Base-by-base conservation (phyloP, 1,140 invertebrate genomes). In the Bemisia tabaci region DNA sequence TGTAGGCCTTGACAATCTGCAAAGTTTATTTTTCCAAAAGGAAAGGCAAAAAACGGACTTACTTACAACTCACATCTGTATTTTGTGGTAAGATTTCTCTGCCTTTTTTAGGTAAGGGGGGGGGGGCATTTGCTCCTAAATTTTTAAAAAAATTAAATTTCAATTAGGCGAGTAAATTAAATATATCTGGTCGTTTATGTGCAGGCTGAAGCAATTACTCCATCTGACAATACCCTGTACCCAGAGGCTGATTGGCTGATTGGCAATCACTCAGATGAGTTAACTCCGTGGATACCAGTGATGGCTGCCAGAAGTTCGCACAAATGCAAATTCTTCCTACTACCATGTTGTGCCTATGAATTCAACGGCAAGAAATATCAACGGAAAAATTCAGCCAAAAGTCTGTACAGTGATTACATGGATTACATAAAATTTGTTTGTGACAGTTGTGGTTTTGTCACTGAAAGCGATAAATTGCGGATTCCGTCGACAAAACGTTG, bases 201-300 rank as follows among this genome's bases (percentile, higher is more conserved):
- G 12, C 68, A 87, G 80, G 83, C 84, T 67, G 74, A 75, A 70
- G 82, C 87, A 0, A 82, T 94, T 65, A 83, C 82, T 66, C 91
- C 91, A 26, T 87, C 86, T 27, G 82, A 84, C 68, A 76, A 83
- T 48, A 80, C 81, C 62, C 73, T 85, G n/a, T 93, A 89, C 75
- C 85, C 87, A 24, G 81, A 87, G n/a, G 82, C 79, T 59, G 91
- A 97, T 76, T 98, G 95, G 94, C 77, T 98, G 17, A 95, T 99
- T 77, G 96, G 97, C 59, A 99, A 99, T 82, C 97, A 99, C 81
- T 96, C 94, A 59, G 97, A 98, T 82, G 96, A 98, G 76, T 77
- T 99, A 5, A 97, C 95, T 26, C 95, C 96, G 5, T 99, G 96
- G 95, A 88, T 99, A 71, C 95, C 96, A 39, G 87, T 98, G 0